Percentiles rank a stretch among this genome's conserved stretches.
phyloP scores from a whole-genome alignment of 2,888 invertebrate species.

The Oscheius sp. region DNA sequence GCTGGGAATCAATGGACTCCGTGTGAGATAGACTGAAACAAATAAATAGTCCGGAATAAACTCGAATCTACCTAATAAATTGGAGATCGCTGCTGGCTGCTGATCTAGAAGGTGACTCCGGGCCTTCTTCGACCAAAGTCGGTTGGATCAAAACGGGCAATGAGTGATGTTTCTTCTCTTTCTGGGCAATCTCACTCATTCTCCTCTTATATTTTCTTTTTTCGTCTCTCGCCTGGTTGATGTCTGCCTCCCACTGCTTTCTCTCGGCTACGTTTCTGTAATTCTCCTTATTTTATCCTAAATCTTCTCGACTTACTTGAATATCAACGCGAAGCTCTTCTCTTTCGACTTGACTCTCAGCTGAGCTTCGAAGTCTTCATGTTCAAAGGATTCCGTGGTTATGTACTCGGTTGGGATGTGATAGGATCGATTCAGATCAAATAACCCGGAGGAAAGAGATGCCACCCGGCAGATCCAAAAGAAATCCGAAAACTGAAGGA shows the following conservation, averaged over 20 bases:
- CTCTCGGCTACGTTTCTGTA: conserved; percentile 44
- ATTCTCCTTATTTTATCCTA: neutral
- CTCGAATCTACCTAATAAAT: neutral
- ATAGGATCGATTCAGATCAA: conserved; percentile 61
- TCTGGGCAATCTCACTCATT: conserved; percentile 36
- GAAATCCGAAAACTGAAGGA: conserved; percentile 65
- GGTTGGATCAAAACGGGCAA: neutral
- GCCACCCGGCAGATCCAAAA: conserved; percentile 64
- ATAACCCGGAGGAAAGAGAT: conserved; percentile 40
- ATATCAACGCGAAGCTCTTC: conserved; percentile 45
- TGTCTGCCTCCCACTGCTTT: conserved; percentile 47
- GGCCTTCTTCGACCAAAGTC: neutral
- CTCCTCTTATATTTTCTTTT: conserved; percentile 41
- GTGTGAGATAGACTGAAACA: conserved; percentile 17
- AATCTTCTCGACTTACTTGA: conserved; percentile 26
- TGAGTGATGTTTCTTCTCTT: neutral
- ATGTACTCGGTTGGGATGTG: conserved; percentile 61
- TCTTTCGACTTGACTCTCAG: conserved; percentile 44
- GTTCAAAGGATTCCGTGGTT: conserved; percentile 40
- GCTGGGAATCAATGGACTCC: conserved; percentile 28
- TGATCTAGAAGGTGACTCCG: neutral
- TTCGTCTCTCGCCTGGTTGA: conserved; percentile 38
- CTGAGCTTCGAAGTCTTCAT: conserved; percentile 44
- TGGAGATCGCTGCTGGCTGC: neutral
- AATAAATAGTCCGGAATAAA: neutral